These are phyloP conservation scores for Percopsis omiscomaycus DNA, from an alignment of 2,797 vertebrate genomes.

Conservation along the genomic window DNA sequence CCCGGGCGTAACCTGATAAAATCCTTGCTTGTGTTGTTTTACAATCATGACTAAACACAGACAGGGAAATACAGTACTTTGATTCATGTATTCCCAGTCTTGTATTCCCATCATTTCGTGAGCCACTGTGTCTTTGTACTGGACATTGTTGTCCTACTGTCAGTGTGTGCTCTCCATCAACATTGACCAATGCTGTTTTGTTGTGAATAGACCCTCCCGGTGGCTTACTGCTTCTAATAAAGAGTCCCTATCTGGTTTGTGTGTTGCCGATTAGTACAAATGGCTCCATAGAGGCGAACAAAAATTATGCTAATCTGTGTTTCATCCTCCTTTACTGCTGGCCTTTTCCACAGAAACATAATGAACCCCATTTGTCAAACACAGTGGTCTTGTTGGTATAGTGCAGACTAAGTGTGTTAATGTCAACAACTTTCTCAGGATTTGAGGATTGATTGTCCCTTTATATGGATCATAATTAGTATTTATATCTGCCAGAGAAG, in stretches of 20 bases:
- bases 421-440: slow-evolving; percentile 38
- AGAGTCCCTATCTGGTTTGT: slow-evolving; percentile 16
- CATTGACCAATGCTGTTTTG: slow-evolving; percentile 1
- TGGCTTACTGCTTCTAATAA: slow-evolving; percentile 13
- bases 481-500: slow-evolving; percentile 28
- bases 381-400: slow-evolving; percentile 10
- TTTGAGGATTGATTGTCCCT: slow-evolving; percentile 46
- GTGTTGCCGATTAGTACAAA: slow-evolving; percentile 32
- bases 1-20: slow-evolving; percentile 22
- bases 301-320: slow-evolving; percentile 39
- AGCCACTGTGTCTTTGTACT: not conserved
- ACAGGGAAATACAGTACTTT: too few relatives aligned
- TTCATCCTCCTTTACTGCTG: slow-evolving; percentile 19
- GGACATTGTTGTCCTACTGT: slow-evolving; percentile 8
- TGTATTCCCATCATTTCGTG: slow-evolving; percentile 13
- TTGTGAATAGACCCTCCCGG: not conserved
- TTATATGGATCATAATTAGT: slow-evolving; percentile 44
- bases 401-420: slow-evolving; percentile 18
- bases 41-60: slow-evolving; percentile 1
- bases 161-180: slow-evolving; percentile 18
- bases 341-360: slow-evolving; percentile 47
- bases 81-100: slow-evolving; percentile 4
- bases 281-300: slow-evolving; percentile 28
- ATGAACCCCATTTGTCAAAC: slow-evolving; percentile 67
- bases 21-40: slow-evolving; percentile 22